These are phyloP conservation scores for Pampus argenteus DNA, from an alignment of 2,797 vertebrate species.

Conservation along the genomic window DNA sequence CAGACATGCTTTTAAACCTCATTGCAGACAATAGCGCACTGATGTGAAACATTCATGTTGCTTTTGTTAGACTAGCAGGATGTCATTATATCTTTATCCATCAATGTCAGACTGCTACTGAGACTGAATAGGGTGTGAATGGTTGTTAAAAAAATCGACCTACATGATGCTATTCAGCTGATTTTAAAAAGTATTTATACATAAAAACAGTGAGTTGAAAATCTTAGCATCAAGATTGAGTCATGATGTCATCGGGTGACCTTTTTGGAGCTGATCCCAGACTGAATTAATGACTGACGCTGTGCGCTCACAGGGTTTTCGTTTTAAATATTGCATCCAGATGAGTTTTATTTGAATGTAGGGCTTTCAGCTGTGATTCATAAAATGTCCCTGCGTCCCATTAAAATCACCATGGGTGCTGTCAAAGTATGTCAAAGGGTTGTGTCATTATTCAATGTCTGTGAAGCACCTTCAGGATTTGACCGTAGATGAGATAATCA, in stretches of 20 bases:
- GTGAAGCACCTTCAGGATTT: conserved; percentile 41
- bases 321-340: conserved; percentile 56
- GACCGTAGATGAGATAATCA: conserved; percentile 38
- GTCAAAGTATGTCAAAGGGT: conserved; percentile 42
- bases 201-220: conserved; percentile 13
- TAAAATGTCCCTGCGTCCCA: conserved; percentile 34
- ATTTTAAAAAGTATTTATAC: conserved; percentile 15
- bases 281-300: conserved; percentile 55
- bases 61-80: not conserved
- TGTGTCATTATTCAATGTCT: conserved; percentile 53
- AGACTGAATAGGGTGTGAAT: conserved; percentile 23
- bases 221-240: conserved; percentile 35
- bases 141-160: not conserved
- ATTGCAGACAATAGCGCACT: conserved; percentile 29
- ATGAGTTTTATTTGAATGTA: conserved; percentile 42
- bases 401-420: conserved; percentile 45
- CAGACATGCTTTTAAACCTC: conserved; percentile 3
- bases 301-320: conserved; percentile 46
- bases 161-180: not conserved
- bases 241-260: conserved; percentile 58
- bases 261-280: conserved; percentile 60
- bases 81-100: not conserved
- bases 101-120: conserved; percentile 19
- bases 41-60: conserved; percentile 21
- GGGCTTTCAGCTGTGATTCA: conserved; percentile 52